Conservation (phyloP, 2,113 vertebrate genomes). For the Rhipidura dahli region DNA sequence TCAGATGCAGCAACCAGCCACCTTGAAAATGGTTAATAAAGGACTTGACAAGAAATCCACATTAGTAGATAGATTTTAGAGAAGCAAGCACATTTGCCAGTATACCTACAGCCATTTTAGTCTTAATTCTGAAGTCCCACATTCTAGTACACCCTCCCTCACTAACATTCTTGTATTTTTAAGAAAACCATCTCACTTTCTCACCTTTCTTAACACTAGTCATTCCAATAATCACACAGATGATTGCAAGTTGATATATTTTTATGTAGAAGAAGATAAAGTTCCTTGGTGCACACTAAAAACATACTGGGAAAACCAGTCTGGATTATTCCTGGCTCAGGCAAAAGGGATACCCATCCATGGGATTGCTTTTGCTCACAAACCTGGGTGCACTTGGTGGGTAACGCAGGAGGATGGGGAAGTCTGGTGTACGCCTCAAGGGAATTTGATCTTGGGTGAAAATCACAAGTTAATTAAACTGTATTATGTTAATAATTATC, state of each 20-base stretch:
- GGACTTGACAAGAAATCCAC: neutral
- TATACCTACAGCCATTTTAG: neutral
- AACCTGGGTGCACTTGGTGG: neutral
- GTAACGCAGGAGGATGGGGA: neutral
- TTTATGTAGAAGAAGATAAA: neutral
- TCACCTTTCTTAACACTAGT: neutral
- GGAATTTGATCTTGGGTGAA: neutral
- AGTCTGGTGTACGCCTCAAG: neutral
- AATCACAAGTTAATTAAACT: neutral
- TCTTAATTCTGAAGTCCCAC: neutral
- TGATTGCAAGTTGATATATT: neutral
- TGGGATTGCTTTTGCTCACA: neutral
- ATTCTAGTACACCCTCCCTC: neutral
- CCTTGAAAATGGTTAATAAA: neutral
- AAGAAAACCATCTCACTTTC: neutral
- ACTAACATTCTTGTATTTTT: neutral
- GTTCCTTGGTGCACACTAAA: neutral
- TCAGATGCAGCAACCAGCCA: neutral
- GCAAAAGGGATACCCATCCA: neutral
- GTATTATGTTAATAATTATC: neutral
- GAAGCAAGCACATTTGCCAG: neutral
- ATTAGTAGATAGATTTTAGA: neutral
- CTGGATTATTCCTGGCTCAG: neutral
- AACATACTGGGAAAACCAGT: neutral
- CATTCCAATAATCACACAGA: neutral